These are phyloP conservation scores for Triplophysa rosa DNA, from an alignment of 2,113 vertebrate genomes.

Conservation along the genomic window DNA sequence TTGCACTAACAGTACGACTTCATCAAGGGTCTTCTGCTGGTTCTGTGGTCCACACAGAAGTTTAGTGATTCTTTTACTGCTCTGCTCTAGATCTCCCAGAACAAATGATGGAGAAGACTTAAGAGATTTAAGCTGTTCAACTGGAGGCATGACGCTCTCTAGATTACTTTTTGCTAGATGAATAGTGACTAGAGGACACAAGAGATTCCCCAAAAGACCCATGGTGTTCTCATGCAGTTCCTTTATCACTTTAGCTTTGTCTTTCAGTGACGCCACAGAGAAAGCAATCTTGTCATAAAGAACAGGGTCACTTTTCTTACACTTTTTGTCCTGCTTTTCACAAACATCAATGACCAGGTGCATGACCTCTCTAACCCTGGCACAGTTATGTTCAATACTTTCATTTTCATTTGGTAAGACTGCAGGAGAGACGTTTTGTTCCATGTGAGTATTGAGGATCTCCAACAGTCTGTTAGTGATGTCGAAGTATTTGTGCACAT, in stretches of 20 bases:
- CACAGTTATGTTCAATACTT: neutral
- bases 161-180: neutral
- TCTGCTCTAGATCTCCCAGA: neutral
- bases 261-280: neutral
- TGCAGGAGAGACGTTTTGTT: neutral
- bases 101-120: neutral
- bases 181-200: neutral
- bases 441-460: neutral
- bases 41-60: neutral
- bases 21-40: neutral
- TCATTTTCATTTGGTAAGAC: neutral
- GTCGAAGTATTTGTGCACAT: neutral
- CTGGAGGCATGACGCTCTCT: neutral
- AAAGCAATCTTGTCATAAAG: neutral
- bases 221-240: neutral
- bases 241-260: neutral
- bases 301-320: neutral
- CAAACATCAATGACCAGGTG: neutral
- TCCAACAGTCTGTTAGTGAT: neutral
- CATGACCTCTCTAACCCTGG: neutral
- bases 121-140: neutral
- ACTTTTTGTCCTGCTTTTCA: neutral
- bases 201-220: neutral
- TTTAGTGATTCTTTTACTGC: neutral
- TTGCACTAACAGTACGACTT: neutral